A percentile compares a stretch with the other conserved stretches of the same genome.
phyloP scores from a whole-genome alignment of 1,140 invertebrate genomes.

The Onthophagus taurus region DNA sequence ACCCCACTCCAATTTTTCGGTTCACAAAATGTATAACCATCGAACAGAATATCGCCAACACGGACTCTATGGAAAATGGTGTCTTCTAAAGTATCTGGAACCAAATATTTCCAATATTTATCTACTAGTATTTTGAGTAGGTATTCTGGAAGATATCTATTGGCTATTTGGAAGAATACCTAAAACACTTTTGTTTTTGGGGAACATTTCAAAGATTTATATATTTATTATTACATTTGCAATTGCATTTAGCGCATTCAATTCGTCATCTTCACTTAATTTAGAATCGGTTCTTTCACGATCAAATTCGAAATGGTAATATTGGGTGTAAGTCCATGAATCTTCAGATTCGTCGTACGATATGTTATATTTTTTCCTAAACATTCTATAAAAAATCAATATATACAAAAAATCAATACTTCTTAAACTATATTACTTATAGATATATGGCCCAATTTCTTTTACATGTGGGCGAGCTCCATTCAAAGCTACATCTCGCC shows the following conservation, averaged over 20 bases:
- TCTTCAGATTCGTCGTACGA: constrained; percentile 43
- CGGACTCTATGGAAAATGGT: constrained; percentile 3
- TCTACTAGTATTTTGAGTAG: too few species aligned
- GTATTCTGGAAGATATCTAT: too few species aligned
- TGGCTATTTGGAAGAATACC: too few species aligned
- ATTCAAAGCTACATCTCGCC: constrained; percentile 44
- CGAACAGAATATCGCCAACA: constrained; percentile 9
- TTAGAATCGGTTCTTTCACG: constrained; percentile 41
- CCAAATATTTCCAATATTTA: neutral
- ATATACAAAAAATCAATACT: too few species aligned
- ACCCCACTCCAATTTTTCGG: constrained; percentile 10
- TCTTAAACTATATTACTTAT: too few species aligned
- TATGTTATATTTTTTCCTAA: constrained; percentile 46
- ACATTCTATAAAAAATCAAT: too few species aligned
- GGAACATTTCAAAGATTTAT: too few species aligned
- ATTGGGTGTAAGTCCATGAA: constrained; percentile 49
- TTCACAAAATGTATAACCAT: constrained; percentile 11
- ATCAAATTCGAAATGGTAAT: constrained; percentile 51
- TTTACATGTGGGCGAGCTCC: constrained; percentile 48
- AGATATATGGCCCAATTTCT: constrained; percentile 67
- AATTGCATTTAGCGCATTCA: constrained; percentile 53
- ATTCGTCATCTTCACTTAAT: constrained; percentile 46
- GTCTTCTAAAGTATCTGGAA: constrained; percentile 5
- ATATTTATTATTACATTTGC: constrained; percentile 42
- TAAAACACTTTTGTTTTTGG: too few species aligned